Base-by-base conservation (phyloP, 2,113 vertebrate genomes). In the Strix aluco region DNA sequence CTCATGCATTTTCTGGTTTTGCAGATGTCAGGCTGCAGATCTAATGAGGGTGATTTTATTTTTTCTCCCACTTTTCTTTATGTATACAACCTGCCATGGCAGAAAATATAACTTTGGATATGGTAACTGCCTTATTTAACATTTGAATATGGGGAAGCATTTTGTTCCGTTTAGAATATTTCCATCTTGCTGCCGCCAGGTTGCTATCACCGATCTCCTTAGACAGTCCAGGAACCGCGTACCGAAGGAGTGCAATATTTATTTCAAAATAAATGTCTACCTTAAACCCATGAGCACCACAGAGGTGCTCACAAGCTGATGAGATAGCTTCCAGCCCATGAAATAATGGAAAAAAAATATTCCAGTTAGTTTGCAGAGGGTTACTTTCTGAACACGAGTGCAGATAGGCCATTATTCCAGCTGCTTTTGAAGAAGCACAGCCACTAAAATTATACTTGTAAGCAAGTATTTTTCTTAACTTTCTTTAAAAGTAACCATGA, bases 91-190 rank as follows among this genome's bases (percentile, higher is more conserved):
- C 42, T 63, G 19, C 47, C 9, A 15, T 66, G 51, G 3, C 18
- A 54, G 18, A 70, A 92, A 92, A 75, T 74, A 52, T 25, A 85
- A 30, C 54, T 73, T 79, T n/a, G 46, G 22, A 10, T 87, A 36
- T 89, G 38, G 44, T 74, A 86, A 95, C 96, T 89, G 55, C 51
- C n/a, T 49, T 81, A 85, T 84, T 92, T 90, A 95, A 65, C 40
- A 91, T 96, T 94, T 95, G 63, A 82, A 88, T 88, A 51, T 34
- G 16, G 38, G 67, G 96, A 72, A 72, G 14, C 7, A 44, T 95
- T 97, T 93, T 88, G 19, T 95, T 94, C 69, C 78, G 54, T 82
- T 96, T 84, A 63, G 63, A 86, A 34, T 62, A 18, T 85, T 94
- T 94, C 52, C 55, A 61, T 87, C 77, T 94, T 89, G 88, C 32